A percentile compares a stretch with the other conserved stretches of the same genome.
phyloP scores from a whole-genome alignment of 2,113 vertebrate genomes.

The Capreolus pygargus region DNA sequence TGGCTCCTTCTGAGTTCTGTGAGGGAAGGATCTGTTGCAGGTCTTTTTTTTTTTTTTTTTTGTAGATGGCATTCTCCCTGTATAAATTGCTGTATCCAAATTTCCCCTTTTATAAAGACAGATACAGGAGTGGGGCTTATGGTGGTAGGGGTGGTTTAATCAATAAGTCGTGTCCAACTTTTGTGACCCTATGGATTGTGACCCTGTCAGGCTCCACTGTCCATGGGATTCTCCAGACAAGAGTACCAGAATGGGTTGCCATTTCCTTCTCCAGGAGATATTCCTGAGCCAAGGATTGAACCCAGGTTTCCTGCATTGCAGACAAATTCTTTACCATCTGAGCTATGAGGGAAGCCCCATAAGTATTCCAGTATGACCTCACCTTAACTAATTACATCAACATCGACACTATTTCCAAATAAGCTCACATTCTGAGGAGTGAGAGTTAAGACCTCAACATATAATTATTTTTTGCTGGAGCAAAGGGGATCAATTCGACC shows the following conservation, averaged over 20 bases:
- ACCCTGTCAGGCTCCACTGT: background rate
- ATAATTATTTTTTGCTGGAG: fast-evolving
- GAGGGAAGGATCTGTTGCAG: background rate
- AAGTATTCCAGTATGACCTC: background rate
- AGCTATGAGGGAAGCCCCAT: background rate
- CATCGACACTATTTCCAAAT: background rate
- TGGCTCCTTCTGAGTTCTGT: background rate
- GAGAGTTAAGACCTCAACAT: background rate
- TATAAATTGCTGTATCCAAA: background rate
- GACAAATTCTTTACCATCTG: background rate
- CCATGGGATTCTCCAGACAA: background rate
- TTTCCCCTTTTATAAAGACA: background rate
- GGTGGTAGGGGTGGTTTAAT: background rate
- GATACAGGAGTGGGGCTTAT: fast-evolving
- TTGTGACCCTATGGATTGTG: background rate
- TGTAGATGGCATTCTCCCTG: background rate
- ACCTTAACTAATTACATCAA: background rate
- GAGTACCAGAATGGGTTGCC: background rate
- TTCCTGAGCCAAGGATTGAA: background rate
- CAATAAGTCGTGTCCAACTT: fast-evolving
- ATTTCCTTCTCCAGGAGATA: background rate
- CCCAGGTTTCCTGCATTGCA: background rate
- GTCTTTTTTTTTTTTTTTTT: background rate
- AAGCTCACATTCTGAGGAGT: background rate
- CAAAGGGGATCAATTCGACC: background rate